Evolutionary conservation across 2,797 vertebrate genomes (phyloP), one percentile per base, ranked within the genome.

Genomic region (Hippocampus kuda): DNA sequence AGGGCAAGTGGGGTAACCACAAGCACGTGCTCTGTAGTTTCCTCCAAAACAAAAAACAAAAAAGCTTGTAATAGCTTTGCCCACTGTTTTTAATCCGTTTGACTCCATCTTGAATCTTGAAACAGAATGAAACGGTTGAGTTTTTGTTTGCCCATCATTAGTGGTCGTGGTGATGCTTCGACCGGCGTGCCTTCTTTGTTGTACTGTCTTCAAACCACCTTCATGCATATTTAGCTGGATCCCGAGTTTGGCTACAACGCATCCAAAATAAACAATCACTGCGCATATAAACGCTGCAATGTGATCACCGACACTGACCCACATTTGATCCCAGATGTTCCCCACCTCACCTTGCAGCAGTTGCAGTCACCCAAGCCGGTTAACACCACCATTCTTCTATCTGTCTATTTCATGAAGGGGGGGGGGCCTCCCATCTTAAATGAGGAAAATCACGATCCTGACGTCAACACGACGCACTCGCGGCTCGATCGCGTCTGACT

Each of bases 141-240:
- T 48, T 27, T 30, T 15, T 4, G 12, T 48, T 8, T 26, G 15
- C 41, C 42, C n/a, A 65, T 18, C n/a, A 44, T 48, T 27, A 44
- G 5, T 8, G 57, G 73, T 16, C 66, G 72, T n/a, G 68, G 72
- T 72, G 34, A 71, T 68, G 63, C 2, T 72, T 74, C 78, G 66
- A 11, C 75, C 70, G 72, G 70, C 69, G 30, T 67, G 80, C 67
- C 75, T 84, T 67, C 83, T 88, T 86, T 86, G 87, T 88, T 86
- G 78, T 78, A 16, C 78, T 46, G 80, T 76, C 76, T 84, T 73
- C 82, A 84, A 86, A 86, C 80, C 75, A 70, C 57, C 75, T 56
- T 79, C 74, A 74, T 79, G 82, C 81, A 84, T 82, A 76, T 84
- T 83, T 82, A 72, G 81, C 70, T 67, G 20, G 70, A 80, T 71